Base-by-base conservation (phyloP, 92 coral and sea anemone genomes). In the Ricordea florida region DNA sequence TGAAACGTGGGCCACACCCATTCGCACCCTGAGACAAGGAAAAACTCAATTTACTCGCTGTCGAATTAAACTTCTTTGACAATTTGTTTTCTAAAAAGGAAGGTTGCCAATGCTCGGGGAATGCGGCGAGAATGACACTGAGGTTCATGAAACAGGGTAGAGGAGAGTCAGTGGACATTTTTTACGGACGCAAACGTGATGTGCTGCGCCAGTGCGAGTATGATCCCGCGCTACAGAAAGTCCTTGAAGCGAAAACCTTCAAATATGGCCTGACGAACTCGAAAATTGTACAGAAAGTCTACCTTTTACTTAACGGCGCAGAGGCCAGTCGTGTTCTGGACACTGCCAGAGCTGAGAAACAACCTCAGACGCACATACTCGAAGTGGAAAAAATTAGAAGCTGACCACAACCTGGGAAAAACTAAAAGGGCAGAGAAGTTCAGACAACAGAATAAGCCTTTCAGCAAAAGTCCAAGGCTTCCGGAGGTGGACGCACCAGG, bases 301-400 rank as follows among this genome's bases (percentile, higher is more conserved):
- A 82, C 51, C 71, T 78, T 1, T 76, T 82, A 66, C 88, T 50
- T 52, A 82, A 82, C 74, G 88, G 75, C 6, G 88, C 83, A 75
- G 88, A 82, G 52, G 78, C 88, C 0, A 82, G 50, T 43, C 84
- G 65, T 82, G 88, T 82, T 74, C 88, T 82, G 17, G 88, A 75
- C 78, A 82, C 83, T 74, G 88, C 88, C 83, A 82, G 88, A 82
- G 83, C 82, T 75, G 88, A 82, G 84, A 83, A 82, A 75, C 84
- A 82, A 75, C 83, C 84, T 23, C 88, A 82, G 88, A 82, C 72
- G 71, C 83, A 74, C 70, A 74, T 82, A 57, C 70, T 64, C 10
- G 84, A 66, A 82, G 88, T 75, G 76, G 83, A 82, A 82, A 82
- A 75, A 57, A 82, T 82, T 57, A 82, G 83, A 66, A 82, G 88